Evolutionary conservation across 2,888 invertebrate genomes (phyloP), one percentile per base, ranked within the genome.

Genomic region (Arctia plantaginis): DNA sequence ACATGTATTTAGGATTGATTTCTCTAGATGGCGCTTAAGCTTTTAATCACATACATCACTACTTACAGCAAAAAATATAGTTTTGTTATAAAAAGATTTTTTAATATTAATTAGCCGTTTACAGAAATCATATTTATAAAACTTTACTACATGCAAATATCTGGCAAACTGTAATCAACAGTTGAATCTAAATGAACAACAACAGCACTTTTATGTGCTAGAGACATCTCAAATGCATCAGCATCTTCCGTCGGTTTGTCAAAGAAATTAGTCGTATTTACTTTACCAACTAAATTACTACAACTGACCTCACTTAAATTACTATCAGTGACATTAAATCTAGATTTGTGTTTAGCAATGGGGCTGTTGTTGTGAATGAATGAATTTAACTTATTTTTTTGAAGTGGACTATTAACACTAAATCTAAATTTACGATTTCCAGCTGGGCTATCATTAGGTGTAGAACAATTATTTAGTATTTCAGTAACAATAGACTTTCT

Each of bases 201-300:
- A 77, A 87, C 80, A 62, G 86, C 89, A 83, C 88, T 90, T 75
- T 88, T 90, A 71, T 92, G 88, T 82, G 96, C 94, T 78, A 97
- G 88, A 7, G 97, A 96, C 85, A 96, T 94, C 90, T 97, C 97
- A 86, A 97, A 97, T 20, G 96, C 95, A 89, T 97, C 97, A n/a
- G 93, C 90, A 59, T 94, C 94, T 67, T 92, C 94, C 1, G 93
- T 93, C 71, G 93, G 81, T 80, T 92, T 91, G 80, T 95, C 96
- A 83, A 97, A 97, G 80, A 97, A 97, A 88, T 94, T 95, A 86
- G 96, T 97, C 3, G 86, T 94, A 81, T 93, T 94, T 39, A 89
- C 88, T 86, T 90, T 90, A 66, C 79, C 84, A 64, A 88, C 78
- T 66, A 87, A 86, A 76, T 86, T 84, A 77, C 88, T 86, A 10